Evolutionary conservation across 2,797 vertebrate genomes (phyloP).

Genomic region (Acipenser oxyrinchus): DNA sequence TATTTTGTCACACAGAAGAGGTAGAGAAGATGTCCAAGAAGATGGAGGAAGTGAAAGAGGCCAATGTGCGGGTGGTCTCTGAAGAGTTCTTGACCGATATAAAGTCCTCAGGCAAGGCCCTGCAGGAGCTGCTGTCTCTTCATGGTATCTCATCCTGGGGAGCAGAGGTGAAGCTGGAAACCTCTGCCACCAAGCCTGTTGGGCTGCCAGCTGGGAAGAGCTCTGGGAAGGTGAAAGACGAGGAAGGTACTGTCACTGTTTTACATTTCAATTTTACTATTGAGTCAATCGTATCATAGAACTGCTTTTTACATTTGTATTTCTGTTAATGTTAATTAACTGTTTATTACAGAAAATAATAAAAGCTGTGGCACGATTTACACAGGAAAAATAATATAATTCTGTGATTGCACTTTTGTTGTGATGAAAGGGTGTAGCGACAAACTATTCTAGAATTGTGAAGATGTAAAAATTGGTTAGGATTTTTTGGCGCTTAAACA

Average conservation of each 20-base stretch:
- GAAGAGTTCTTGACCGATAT: constrained; percentile 83
- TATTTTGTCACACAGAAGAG: constrained; percentile 66
- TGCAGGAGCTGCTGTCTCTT: constrained; percentile 76
- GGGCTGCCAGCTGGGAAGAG: constrained; percentile 65
- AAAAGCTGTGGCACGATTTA: no score
- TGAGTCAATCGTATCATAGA: no score
- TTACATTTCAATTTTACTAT: background rate
- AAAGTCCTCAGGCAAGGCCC: constrained; percentile 65
- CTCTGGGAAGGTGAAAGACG: constrained; percentile 71
- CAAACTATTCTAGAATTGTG: no score
- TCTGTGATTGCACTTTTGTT: no score
- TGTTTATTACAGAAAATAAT: no score
- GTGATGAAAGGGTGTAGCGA: no score
- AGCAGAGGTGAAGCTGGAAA: constrained; percentile 78
- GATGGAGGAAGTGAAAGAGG: constrained; percentile 88
- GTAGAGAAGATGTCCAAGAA: constrained; percentile 94
- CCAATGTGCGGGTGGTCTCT: constrained; percentile 75
- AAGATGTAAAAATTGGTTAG: no score
- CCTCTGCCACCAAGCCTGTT: constrained; percentile 60
- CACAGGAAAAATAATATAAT: no score
- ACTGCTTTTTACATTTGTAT: no score
- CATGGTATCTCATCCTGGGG: constrained; percentile 86
- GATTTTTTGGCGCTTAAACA: no score
- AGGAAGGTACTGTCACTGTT: constrained; percentile 68
- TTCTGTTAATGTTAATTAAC: no score